Evolutionary conservation across 30 jellyfish, hydroid and myxozoan species (phyloP), one percentile per base, ranked within the genome.

Genomic region (Calvadosia cruxmelitensis): DNA sequence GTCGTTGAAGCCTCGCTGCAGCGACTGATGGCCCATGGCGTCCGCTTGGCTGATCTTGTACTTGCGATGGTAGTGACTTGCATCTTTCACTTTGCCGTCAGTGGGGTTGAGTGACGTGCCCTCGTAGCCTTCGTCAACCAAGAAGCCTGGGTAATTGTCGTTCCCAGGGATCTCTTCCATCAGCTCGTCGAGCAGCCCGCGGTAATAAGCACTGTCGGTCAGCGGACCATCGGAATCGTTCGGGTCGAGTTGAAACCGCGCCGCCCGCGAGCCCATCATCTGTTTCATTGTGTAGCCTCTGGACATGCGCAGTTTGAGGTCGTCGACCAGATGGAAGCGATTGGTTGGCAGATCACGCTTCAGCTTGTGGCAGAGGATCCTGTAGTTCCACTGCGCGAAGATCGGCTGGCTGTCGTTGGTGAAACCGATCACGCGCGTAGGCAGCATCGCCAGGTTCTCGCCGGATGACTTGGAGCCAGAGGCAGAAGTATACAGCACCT

Each of bases 121-220:
- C 53, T 79, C 85, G 53, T 70, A 79, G 2, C 94, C 93, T 24
- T 50, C 33, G 35, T 78, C 96, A 23, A 63, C 51, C 53, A 86
- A 68, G 31, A 70, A 49, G 2, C 92, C 96, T 0, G 70, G 75
- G 34, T 81, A 90, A 71, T 90, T 90, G 73, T 81, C 82, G 50
- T 76, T 77, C 25, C 98, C 98, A 1, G 95, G 98, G 12, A 90
- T 64, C 71, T 90, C 92, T 62, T 82, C 95, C 98, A 90, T 90
- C 50, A 81, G 52, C 15, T 72, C 78, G 64, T 90, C 98, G 25
- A 87, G 71, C 27, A 67, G 50, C 3, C 31, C 70, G 0, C 16
- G 20, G 20, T 42, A 5, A 42, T 42, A 42, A 5, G 10, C 15
- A 5, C 20, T 42, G 20, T 42, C 57, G 10, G 10, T 42, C 10